These are phyloP conservation scores for Ctenoplectra terminalis DNA, from an alignment of 1,140 invertebrate genomes.

Conservation along the genomic window DNA sequence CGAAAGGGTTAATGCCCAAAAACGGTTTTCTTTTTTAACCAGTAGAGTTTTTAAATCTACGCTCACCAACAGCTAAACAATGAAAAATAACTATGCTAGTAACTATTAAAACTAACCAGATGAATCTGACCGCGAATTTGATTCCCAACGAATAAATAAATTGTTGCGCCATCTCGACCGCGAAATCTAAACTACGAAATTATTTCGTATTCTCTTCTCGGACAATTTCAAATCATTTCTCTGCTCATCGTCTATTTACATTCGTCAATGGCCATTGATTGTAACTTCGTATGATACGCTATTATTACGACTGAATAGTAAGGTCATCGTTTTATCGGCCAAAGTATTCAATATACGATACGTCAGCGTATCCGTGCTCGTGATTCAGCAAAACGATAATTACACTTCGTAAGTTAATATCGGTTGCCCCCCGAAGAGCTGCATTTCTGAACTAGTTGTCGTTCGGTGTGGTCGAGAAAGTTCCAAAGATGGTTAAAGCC, in stretches of 20 bases:
- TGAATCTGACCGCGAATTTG: no score
- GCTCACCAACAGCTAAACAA: no score
- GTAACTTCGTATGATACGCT: neutral
- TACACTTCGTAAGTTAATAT: neutral
- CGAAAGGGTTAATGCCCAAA: no score
- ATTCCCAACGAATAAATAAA: no score
- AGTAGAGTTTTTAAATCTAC: no score
- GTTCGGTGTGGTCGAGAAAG: neutral
- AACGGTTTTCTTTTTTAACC: no score
- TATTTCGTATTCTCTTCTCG: slow-evolving; percentile 2
- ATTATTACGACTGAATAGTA: slow-evolving; percentile 6
- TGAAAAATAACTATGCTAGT: no score
- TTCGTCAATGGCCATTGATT: slow-evolving; percentile 5
- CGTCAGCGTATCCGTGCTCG: slow-evolving; percentile 26
- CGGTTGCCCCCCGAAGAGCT: slow-evolving; percentile 16
- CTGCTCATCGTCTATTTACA: neutral
- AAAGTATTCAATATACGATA: neutral
- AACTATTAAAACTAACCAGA: no score
- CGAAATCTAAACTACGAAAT: neutral
- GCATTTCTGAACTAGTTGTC: neutral
- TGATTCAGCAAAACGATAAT: slow-evolving; percentile 73
- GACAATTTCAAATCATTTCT: neutral
- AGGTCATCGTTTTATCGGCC: slow-evolving; percentile 30
- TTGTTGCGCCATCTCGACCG: neutral
- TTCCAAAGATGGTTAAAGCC: slow-evolving; percentile 85